Conservation (phyloP, 2,888 invertebrate genomes). For the Hirtodrosophila alboralis region DNA sequence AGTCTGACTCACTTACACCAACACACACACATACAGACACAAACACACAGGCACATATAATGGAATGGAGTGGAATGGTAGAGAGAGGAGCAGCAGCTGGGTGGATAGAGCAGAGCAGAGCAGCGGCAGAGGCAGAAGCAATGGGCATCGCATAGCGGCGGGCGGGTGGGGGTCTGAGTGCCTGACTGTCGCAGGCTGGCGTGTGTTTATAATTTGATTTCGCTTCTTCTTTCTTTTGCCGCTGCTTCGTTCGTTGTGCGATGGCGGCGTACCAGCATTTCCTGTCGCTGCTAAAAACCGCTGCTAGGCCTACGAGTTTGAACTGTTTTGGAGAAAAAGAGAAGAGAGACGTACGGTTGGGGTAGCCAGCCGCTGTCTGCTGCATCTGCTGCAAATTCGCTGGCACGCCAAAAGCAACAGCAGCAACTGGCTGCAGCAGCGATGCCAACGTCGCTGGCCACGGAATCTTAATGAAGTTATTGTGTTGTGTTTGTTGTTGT, state of each 20-base stretch:
- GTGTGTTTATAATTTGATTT: slow-evolving; percentile 78
- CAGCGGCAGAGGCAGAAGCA: too few species aligned
- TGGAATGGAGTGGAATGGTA: slow-evolving; percentile 15
- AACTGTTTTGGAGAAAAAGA: too few species aligned
- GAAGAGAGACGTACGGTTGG: slow-evolving; percentile 5
- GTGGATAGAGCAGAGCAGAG: neutral
- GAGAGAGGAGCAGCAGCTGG: slow-evolving; percentile 4
- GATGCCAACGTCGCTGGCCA: slow-evolving; percentile 46
- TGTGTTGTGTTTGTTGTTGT: slow-evolving; percentile 55
- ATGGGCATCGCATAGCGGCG: too few species aligned
- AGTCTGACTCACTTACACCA: slow-evolving; percentile 66
- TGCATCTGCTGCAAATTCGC: slow-evolving; percentile 53
- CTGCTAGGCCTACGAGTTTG: slow-evolving; percentile 58
- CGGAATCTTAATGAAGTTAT: slow-evolving; percentile 78
- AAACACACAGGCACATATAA: slow-evolving; percentile 15
- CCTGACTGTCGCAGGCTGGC: slow-evolving; percentile 62
- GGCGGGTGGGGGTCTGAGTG: slow-evolving; percentile 31
- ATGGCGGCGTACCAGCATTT: slow-evolving; percentile 65
- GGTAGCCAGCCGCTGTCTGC: slow-evolving; percentile 41
- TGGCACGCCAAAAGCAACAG: slow-evolving; percentile 44
- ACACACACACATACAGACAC: slow-evolving; percentile 22
- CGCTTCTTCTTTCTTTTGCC: slow-evolving; percentile 62
- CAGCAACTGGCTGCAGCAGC: slow-evolving; percentile 35
- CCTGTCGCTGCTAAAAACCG: slow-evolving; percentile 62
- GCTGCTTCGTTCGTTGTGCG: slow-evolving; percentile 53